phyloP scores from a whole-genome alignment of 2,888 invertebrate species.

The Rosalia funebris region DNA sequence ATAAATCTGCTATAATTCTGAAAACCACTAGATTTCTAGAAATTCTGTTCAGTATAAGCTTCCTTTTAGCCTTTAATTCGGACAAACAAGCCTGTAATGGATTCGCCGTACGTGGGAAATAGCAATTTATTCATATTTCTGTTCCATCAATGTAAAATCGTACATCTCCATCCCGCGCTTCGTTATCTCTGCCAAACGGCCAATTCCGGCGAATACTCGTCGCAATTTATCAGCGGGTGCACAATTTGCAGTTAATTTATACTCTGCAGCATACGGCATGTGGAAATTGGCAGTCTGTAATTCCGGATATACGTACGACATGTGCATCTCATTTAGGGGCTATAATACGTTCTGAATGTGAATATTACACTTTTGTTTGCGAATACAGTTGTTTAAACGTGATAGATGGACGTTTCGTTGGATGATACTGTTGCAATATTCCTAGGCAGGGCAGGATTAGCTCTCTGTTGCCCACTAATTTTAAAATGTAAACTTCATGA shows the following conservation, averaged over 20 bases:
- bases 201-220: neutral
- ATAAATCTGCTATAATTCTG: neutral
- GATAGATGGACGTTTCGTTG: neutral
- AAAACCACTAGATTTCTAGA: neutral
- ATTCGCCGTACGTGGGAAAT: neutral
- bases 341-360: neutral
- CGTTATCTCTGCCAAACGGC: neutral
- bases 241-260: neutral
- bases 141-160: neutral
- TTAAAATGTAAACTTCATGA: too few species aligned
- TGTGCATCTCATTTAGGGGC: neutral
- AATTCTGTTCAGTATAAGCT: neutral
- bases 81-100: neutral
- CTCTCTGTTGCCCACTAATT: too few species aligned
- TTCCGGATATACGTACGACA: neutral
- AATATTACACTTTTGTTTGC: neutral
- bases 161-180: neutral
- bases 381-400: neutral
- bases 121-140: neutral
- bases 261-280: neutral
- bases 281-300: neutral
- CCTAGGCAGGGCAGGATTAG: too few species aligned
- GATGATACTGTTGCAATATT: too few species aligned
- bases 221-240: neutral
- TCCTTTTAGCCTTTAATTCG: neutral